Base-by-base conservation (phyloP, 2,797 vertebrate genomes). In the Aphelocoma californica region DNA sequence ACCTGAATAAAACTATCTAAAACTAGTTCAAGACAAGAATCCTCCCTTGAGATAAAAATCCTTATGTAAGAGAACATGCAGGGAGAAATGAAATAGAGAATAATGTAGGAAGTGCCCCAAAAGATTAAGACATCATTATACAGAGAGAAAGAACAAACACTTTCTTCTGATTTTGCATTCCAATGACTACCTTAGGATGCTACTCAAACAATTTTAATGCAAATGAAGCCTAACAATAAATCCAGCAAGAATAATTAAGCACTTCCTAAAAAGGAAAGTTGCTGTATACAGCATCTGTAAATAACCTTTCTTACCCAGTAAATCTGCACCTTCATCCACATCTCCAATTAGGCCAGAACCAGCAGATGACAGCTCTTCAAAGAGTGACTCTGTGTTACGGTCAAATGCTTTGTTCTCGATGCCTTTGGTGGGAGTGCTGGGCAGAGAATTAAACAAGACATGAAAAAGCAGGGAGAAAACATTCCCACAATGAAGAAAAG, bases 341-440 rank as follows among this genome's bases (percentile, higher is more conserved):
- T 99, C 99, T 96, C 98, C 99, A 84, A 99, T 99, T 77, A 99
- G 98, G 97, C 99, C 99, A 45, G 98, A 99, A 71, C 99, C 99
- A 80, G 99, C 99, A 73, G 99, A 99, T 10, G 99, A 99, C 91
- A 99, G 98, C 97, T 99, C 99, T 97, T 99, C 99, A 94, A 99
- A 99, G 90, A 99, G 98, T 83, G 99, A 99, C 51, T 99, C 99
- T 2, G 99, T 99, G 97, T 99, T 99, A 9, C 99, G 99, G 97
- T 99, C 98, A 84, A 99, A 99, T 4, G 98, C 99, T 95, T 98
- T 98, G 97, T 99, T 99, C 97, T 99, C 99, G 38, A 99, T 98
- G 12, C 98, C 98, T 98, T 99, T 99, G 95, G 98, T 97, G 26
- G 99, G 99, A 84, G 99, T 99, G 97, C 99, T 99, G 92, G 40